These are phyloP conservation scores for Atethmia centrago DNA, from an alignment of 2,888 invertebrate species.

Conservation along the genomic window DNA sequence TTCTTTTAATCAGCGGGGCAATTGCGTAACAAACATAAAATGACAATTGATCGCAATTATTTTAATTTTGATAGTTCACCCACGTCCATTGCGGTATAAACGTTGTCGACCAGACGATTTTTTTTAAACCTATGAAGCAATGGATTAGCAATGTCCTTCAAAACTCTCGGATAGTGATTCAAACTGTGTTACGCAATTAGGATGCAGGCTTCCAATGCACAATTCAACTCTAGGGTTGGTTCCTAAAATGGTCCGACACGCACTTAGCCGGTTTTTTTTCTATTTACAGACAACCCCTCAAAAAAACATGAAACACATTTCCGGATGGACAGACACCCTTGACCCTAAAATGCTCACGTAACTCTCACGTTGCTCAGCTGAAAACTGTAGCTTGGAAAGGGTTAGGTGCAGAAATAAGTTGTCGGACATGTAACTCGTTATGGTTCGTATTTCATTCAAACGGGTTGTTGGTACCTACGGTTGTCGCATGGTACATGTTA, in stretches of 20 bases:
- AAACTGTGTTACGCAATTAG: too few relatives aligned
- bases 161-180: too few relatives aligned
- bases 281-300: background rate
- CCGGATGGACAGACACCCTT: constrained; percentile 8
- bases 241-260: background rate
- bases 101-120: too few relatives aligned
- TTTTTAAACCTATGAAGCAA: too few relatives aligned
- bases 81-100: too few relatives aligned
- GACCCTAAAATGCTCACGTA: constrained; percentile 18
- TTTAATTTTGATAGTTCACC: too few relatives aligned
- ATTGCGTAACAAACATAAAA: too few relatives aligned
- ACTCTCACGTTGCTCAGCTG: constrained; percentile 28
- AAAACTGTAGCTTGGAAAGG: constrained; percentile 32
- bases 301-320: constrained; percentile 30
- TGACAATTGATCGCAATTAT: too few relatives aligned
- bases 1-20: too few relatives aligned
- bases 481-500: constrained; percentile 24
- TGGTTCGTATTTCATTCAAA: constrained; percentile 37
- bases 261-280: background rate
- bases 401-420: constrained; percentile 47
- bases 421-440: constrained; percentile 36
- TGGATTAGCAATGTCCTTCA: too few relatives aligned
- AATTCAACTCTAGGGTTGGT: too few relatives aligned
- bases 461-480: constrained; percentile 6
- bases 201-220: background rate